Percentiles rank a stretch among this genome's conserved stretches.
phyloP scores from a whole-genome alignment of 1,140 invertebrate genomes.

The Orchestia grillus region DNA sequence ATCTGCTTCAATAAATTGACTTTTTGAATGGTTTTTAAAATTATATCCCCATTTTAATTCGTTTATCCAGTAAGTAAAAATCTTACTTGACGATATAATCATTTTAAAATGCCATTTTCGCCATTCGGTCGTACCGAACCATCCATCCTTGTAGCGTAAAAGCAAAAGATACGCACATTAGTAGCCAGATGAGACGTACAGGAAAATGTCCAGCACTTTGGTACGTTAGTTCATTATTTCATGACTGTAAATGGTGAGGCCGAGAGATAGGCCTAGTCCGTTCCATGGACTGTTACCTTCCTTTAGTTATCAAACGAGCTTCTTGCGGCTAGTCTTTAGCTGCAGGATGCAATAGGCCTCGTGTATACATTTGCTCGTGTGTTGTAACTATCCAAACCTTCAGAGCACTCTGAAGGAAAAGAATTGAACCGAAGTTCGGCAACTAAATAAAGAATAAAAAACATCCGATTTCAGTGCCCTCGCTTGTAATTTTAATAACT shows the following conservation, averaged over 20 bases:
- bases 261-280: background rate
- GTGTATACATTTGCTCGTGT: background rate
- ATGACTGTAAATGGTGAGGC: background rate
- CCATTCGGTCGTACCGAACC: too few species aligned
- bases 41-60: too few species aligned
- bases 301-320: background rate
- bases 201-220: background rate
- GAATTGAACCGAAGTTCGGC: background rate
- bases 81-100: too few species aligned
- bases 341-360: background rate
- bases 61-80: too few species aligned
- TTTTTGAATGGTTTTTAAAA: too few species aligned
- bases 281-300: background rate
- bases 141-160: too few species aligned
- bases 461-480: too few species aligned
- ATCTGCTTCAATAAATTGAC: too few species aligned
- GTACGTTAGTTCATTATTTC: background rate
- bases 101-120: too few species aligned
- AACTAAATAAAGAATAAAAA: background rate
- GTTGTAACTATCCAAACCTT: background rate
- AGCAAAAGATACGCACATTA: too few species aligned
- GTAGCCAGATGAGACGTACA: background rate
- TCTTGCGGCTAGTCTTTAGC: background rate
- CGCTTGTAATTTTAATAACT: too few species aligned
- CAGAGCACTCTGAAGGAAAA: background rate